A percentile compares a stretch with the other conserved stretches of the same genome.
phyloP scores from a whole-genome alignment of 2,797 vertebrate genomes.

The Channa striata region DNA sequence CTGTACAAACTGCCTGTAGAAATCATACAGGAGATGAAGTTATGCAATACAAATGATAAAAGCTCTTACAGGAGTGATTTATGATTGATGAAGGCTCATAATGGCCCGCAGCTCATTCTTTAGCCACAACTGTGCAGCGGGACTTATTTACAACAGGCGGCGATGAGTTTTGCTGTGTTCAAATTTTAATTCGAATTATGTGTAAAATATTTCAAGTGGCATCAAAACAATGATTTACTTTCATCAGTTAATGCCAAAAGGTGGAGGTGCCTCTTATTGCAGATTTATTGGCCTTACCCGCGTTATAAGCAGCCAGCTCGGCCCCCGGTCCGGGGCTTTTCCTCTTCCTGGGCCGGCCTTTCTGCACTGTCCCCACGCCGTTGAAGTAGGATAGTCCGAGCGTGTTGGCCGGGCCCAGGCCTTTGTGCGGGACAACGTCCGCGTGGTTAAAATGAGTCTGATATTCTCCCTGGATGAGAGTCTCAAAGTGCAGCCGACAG shows the following conservation, averaged over 20 bases:
- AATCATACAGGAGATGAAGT: background rate
- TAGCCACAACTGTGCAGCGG: background rate
- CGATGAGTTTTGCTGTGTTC: no score
- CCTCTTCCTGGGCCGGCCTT: conserved; percentile 96
- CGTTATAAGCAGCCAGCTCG: conserved; percentile 96
- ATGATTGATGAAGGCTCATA: conserved; percentile 36
- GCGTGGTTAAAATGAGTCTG: conserved; percentile 95
- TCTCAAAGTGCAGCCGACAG: conserved; percentile 98
- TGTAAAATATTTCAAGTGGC: background rate
- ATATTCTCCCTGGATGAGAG: conserved; percentile 97
- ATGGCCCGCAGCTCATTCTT: conserved; percentile 29
- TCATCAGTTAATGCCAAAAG: no score
- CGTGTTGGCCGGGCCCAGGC: conserved; percentile 89
- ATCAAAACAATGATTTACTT: no score
- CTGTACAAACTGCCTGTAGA: background rate
- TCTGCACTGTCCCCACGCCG: conserved; percentile 96
- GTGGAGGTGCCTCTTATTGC: background rate
- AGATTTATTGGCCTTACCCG: conserved; percentile 85
- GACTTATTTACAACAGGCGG: background rate
- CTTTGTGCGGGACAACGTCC: conserved; percentile 93
- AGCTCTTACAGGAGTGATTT: conserved; percentile 27
- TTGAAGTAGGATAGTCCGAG: conserved; percentile 98
- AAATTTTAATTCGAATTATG: background rate
- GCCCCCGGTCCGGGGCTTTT: conserved; percentile 96
- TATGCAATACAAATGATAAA: background rate